Evolutionary conservation across 1,140 invertebrate species (phyloP).

Genomic region (Sweltsa coloradensis): DNA sequence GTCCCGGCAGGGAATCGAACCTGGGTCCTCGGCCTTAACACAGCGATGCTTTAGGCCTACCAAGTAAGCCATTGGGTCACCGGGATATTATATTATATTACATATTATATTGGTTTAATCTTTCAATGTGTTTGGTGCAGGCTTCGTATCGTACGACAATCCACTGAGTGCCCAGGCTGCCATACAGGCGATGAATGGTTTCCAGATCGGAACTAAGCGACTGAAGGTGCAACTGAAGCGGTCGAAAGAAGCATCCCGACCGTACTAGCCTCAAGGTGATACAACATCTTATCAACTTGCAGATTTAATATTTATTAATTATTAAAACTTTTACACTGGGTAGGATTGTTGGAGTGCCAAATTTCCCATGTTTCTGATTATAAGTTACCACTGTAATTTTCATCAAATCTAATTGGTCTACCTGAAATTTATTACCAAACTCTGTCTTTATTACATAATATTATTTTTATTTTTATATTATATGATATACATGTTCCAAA

Average conservation of each 20-base stretch:
- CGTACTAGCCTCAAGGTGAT: conserved; percentile 44
- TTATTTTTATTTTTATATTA: not conserved
- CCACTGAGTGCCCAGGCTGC: conserved; percentile 83
- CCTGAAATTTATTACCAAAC: too few species aligned
- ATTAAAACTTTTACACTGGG: not conserved
- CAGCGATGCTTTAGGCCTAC: too few species aligned
- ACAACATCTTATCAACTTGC: not conserved
- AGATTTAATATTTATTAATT: not conserved
- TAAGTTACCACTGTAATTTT: too few species aligned
- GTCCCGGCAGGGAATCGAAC: too few species aligned
- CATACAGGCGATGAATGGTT: conserved; percentile 95
- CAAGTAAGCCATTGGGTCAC: too few species aligned
- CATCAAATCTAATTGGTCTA: too few species aligned
- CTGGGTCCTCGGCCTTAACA: too few species aligned
- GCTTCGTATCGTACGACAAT: conserved; percentile 95
- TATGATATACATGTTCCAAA: not conserved
- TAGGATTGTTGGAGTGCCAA: not conserved
- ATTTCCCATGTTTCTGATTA: not conserved
- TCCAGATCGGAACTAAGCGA: conserved; percentile 93
- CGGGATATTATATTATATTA: conserved; percentile 4
- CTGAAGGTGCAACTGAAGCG: conserved; percentile 96
- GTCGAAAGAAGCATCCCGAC: conserved; percentile 80
- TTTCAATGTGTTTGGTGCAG: conserved; percentile 28
- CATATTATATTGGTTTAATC: not conserved
- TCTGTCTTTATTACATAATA: not conserved